These are phyloP conservation scores for Alca torda DNA, from an alignment of 2,797 vertebrate genomes.

Conservation along the genomic window DNA sequence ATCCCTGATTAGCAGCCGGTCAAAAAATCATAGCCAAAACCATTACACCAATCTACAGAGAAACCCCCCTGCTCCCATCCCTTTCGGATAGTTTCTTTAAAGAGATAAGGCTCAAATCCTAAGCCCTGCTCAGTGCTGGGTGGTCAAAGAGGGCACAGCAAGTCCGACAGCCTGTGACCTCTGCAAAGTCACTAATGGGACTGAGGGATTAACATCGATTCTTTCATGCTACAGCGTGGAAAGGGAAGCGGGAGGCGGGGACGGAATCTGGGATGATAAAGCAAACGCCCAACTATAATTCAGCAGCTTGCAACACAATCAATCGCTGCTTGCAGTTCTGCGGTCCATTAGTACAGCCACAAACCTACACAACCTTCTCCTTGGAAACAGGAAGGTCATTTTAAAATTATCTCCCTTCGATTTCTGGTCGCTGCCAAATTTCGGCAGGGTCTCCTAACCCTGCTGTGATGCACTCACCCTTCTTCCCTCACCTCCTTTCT, in stretches of 20 bases:
- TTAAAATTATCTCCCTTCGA: not conserved
- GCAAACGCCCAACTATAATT: conserved; percentile 16
- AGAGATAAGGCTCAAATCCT: not conserved
- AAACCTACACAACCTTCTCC: not conserved
- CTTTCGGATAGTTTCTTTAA: not conserved
- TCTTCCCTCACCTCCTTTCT: not conserved
- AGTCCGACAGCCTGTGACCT: not conserved
- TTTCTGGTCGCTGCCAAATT: not conserved
- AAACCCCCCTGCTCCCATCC: not conserved
- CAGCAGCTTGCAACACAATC: conserved; percentile 47
- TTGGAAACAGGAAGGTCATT: not conserved
- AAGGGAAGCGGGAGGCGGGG: not conserved
- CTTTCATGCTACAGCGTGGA: not conserved
- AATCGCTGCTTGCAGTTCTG: conserved; percentile 3
- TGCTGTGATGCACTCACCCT: not conserved
- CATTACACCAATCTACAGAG: not conserved
- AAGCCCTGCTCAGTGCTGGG: not conserved
- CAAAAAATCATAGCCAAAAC: not conserved
- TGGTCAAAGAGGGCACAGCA: not conserved
- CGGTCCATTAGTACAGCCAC: conserved; percentile 49
- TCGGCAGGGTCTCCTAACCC: not conserved
- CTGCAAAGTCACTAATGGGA: conserved; percentile 47
- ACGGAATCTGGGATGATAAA: not conserved
- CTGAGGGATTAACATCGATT: conserved; percentile 64
- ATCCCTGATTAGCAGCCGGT: not conserved